These are phyloP conservation scores for Amiota mariae DNA, from an alignment of 2,888 invertebrate species.

Conservation along the genomic window DNA sequence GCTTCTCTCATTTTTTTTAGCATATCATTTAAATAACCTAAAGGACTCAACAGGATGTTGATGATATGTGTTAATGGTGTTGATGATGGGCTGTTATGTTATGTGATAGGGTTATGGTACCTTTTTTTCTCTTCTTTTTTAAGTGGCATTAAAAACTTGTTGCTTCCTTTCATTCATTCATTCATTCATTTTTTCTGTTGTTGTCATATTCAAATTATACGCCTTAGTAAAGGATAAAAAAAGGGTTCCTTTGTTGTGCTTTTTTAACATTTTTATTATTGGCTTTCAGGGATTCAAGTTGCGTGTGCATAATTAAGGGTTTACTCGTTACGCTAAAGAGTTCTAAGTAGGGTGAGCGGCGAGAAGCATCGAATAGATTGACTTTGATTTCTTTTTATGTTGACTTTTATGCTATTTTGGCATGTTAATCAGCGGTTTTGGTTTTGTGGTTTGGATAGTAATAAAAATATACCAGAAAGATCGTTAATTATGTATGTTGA, in stretches of 20 bases:
- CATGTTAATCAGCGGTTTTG: constrained; percentile 22
- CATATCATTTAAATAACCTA: constrained; percentile 38
- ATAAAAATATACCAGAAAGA: no score
- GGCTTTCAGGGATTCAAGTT: constrained; percentile 29
- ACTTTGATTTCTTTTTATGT: constrained; percentile 7
- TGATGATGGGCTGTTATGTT: not conserved
- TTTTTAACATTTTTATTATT: constrained; percentile 23
- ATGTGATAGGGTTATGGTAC: constrained; percentile 7
- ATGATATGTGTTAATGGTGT: not conserved
- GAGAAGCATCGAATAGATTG: not conserved
- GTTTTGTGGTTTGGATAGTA: constrained; percentile 21
- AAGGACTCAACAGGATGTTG: constrained; percentile 6
- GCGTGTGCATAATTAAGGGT: constrained; percentile 54
- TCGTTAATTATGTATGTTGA: no score
- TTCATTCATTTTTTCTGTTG: not conserved
- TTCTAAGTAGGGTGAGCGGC: constrained; percentile 2
- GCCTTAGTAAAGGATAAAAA: constrained; percentile 40
- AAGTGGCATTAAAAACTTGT: constrained; percentile 33
- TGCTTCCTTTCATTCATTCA: constrained; percentile 16
- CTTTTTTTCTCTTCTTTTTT: constrained; percentile 20
- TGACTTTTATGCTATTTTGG: constrained; percentile 7
- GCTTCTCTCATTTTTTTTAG: constrained; percentile 21
- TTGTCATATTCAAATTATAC: constrained; percentile 52
- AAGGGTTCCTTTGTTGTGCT: constrained; percentile 40
- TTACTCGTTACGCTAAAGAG: constrained; percentile 33